Evolutionary conservation across 2,888 invertebrate species (phyloP), one percentile per base, ranked within the genome.

Genomic region (Schrankia costaestrigalis): DNA sequence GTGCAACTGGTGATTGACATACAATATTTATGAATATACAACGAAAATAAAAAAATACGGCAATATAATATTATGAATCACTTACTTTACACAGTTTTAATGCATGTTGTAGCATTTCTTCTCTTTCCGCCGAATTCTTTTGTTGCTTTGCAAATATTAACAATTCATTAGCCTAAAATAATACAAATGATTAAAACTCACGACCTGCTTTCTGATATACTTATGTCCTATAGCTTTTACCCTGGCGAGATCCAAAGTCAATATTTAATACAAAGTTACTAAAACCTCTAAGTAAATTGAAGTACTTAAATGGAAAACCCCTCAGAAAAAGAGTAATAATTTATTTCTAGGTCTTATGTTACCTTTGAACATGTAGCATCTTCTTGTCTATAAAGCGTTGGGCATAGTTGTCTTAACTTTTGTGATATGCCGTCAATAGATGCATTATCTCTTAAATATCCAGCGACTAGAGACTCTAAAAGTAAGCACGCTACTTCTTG

Each of bases 361-460:
- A n/a, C 97, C 89, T 98, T 98, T 1, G 98, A 96, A 60, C 96
- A 97, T 7, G 96, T 95, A 2, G 98, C 98, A 80, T 99, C 99
- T 86, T 99, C 98, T 60, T 93, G 93, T 46, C 95, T 93, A 73
- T 98, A 99, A 13, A 99, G 89, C 55, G 94, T 94, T 0, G 99
- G 99, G 66, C 99, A 99, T 1, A 96, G 91, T 60, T 97, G 94
- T 26, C 98, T 90, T 33, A 99, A 81, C 66, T 94, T 94, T 12
- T 91, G 89, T 41, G 97, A 98, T 43, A 99, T 96, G 1, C 95
- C 93, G 70, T 97, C 96, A 1, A 98, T 96, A 1, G 96, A 96
- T 0, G 98, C 98, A 71, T 97, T 97, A 73, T 99, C 99, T 35
- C 94, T 94, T 10, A 99, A 89, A 80, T 99, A 99, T 38, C 95